phyloP scores from a whole-genome alignment of 2,888 invertebrate species.

The Protonemura montana region DNA sequence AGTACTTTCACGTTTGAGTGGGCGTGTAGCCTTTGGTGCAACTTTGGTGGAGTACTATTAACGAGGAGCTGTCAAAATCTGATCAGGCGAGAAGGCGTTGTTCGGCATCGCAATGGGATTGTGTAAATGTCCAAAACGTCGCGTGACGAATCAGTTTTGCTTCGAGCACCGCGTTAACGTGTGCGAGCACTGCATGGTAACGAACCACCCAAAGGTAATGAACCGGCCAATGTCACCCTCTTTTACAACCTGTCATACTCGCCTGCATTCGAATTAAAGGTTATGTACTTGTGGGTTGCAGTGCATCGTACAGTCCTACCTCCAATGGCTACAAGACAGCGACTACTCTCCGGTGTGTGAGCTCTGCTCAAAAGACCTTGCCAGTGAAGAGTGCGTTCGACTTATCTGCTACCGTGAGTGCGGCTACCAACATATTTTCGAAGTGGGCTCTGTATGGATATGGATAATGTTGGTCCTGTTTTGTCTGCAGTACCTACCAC shows the following conservation, averaged over 20 bases:
- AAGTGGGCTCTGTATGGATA: too few species aligned
- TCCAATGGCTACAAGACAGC: constrained; percentile 97
- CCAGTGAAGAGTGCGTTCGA: constrained; percentile 84
- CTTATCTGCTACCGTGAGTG: constrained; percentile 92
- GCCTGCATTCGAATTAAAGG: background rate
- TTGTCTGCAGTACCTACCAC: too few species aligned
- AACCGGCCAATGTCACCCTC: constrained; percentile 22
- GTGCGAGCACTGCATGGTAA: constrained; percentile 97
- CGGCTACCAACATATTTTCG: background rate
- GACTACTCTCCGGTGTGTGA: constrained; percentile 95
- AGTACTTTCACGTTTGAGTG: constrained; percentile 14
- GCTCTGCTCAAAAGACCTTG: constrained; percentile 83
- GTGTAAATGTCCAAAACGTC: constrained; percentile 97
- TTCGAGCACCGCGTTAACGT: constrained; percentile 99
- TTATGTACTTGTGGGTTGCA: constrained; percentile 58
- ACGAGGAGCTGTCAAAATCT: background rate
- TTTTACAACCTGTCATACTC: too few species aligned
- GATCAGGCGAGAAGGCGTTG: background rate
- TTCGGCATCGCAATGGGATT: constrained; percentile 88
- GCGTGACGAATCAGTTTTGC: constrained; percentile 98
- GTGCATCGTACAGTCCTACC: constrained; percentile 98
- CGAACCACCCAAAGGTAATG: constrained; percentile 91
- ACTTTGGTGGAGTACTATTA: too few species aligned
- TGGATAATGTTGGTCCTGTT: too few species aligned
- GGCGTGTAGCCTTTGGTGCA: constrained; percentile 14